phyloP scores from a whole-genome alignment of 2,888 invertebrate species.

The Ormia ochracea region DNA sequence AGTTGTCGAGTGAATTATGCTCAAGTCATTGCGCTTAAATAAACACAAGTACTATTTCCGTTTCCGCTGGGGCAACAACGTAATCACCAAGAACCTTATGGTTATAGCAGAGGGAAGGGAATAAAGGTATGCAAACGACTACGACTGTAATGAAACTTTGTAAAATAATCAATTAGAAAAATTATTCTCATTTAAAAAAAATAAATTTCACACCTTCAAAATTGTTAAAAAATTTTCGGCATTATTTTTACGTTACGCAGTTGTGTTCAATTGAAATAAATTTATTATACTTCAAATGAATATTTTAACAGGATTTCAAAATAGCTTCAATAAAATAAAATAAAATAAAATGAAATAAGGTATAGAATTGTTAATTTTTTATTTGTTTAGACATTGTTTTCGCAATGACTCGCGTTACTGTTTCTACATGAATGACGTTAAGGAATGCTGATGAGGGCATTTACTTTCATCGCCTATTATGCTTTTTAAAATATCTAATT shows the following conservation, averaged over 20 bases:
- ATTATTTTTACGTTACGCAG: neutral
- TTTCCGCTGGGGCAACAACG: constrained; percentile 14
- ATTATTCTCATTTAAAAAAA: constrained; percentile 38
- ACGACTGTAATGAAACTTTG: neutral
- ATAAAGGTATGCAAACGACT: neutral
- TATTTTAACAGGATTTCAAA: neutral
- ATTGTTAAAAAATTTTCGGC: neutral
- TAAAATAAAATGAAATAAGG: too few species aligned
- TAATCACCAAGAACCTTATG: neutral
- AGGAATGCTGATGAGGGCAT: constrained; percentile 19
- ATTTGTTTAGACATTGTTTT: constrained; percentile 7
- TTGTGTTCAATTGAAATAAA: neutral
- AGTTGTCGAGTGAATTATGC: constrained; percentile 24
- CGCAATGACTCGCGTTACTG: neutral
- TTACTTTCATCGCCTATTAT: neutral
- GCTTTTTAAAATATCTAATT: constrained; percentile 3
- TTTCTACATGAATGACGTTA: neutral
- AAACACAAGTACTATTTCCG: constrained; percentile 42
- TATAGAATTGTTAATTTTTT: constrained; percentile 37
- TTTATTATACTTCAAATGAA: neutral
- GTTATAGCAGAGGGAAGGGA: neutral
- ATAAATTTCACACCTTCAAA: constrained; percentile 30
- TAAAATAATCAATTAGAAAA: constrained; percentile 51
- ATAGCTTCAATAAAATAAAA: neutral
- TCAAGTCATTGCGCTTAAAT: constrained; percentile 18